Evolutionary conservation across 2,113 vertebrate genomes (phyloP).

Genomic region (Stigmatopora argus): DNA sequence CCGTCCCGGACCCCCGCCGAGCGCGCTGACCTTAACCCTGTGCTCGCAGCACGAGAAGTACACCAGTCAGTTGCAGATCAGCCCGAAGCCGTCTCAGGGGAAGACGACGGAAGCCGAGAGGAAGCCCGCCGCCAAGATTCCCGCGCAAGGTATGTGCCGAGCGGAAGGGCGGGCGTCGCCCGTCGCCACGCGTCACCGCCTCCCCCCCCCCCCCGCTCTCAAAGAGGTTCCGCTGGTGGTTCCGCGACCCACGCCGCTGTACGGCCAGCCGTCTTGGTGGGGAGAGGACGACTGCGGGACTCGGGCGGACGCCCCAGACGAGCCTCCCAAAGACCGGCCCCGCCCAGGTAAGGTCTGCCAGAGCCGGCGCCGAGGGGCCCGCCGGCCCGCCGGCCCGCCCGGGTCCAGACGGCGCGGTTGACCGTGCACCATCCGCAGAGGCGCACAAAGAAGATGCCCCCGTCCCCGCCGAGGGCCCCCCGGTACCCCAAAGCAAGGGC

Average conservation of each 20-base stretch:
- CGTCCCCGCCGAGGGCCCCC: constrained; percentile 61
- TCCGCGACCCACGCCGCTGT: constrained; percentile 83
- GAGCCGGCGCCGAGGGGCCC: too few relatives aligned
- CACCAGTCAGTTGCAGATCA: constrained; percentile 90
- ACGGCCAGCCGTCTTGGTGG: constrained; percentile 97
- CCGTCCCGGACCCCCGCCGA: too few relatives aligned
- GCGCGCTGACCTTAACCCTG: constrained; percentile 9
- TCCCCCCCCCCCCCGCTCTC: neutral
- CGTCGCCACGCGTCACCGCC: too few relatives aligned
- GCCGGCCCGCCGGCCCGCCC: too few relatives aligned
- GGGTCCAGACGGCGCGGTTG: too few relatives aligned
- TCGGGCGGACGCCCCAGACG: constrained; percentile 61
- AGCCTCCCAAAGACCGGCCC: constrained; percentile 42
- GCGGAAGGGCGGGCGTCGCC: neutral
- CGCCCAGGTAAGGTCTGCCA: neutral
- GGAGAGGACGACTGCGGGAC: constrained; percentile 84
- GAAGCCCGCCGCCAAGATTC: constrained; percentile 64
- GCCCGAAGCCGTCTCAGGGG: constrained; percentile 58
- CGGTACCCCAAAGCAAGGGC: constrained; percentile 64
- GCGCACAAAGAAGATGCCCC: constrained; percentile 76
- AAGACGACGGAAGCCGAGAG: constrained; percentile 75
- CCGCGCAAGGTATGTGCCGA: constrained; percentile 56
- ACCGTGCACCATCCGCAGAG: constrained; percentile 59
- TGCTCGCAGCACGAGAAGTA: constrained; percentile 90
- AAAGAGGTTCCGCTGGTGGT: constrained; percentile 66